A percentile compares a stretch with the other conserved stretches of the same genome.
Conservation (phyloP, 2,113 vertebrate species). For the Pseudolaguvia tuberculata region DNA sequence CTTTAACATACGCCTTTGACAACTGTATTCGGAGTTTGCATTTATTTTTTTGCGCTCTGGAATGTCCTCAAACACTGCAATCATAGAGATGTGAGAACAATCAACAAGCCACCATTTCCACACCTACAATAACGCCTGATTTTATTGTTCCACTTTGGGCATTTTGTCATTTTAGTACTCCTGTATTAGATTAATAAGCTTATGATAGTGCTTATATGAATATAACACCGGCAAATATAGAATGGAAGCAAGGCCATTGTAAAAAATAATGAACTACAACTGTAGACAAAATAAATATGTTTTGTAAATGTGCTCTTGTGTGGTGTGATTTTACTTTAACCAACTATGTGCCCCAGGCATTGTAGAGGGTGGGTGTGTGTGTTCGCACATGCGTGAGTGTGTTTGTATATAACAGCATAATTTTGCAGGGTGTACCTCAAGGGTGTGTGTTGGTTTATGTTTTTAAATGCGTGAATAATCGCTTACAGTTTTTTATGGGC, state of each 20-base stretch:
- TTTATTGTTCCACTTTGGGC: neutral
- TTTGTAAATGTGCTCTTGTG: neutral
- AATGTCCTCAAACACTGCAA: too few species aligned
- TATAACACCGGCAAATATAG: neutral
- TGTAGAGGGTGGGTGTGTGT: conserved; percentile 12
- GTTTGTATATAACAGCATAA: conserved; percentile 37
- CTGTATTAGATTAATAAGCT: neutral
- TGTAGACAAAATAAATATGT: neutral
- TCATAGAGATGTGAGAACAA: too few species aligned
- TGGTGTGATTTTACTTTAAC: conserved; percentile 12
- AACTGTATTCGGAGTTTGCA: too few species aligned
- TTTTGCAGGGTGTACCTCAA: conserved; percentile 47
- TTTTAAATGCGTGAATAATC: conserved; percentile 13
- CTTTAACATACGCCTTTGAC: too few species aligned
- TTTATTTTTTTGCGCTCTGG: too few species aligned
- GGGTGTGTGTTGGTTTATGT: conserved; percentile 42
- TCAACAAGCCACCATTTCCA: too few species aligned
- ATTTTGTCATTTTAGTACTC: neutral
- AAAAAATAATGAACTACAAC: neutral
- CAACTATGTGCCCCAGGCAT: conserved; percentile 8
- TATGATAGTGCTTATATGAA: neutral
- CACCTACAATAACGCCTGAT: neutral
- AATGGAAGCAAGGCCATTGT: neutral
- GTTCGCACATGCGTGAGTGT: neutral
- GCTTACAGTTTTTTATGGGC: neutral